A percentile compares a stretch with the other conserved stretches of the same genome.
phyloP scores from a whole-genome alignment of 2,113 vertebrate genomes.

The Psilopogon haemacephalus region DNA sequence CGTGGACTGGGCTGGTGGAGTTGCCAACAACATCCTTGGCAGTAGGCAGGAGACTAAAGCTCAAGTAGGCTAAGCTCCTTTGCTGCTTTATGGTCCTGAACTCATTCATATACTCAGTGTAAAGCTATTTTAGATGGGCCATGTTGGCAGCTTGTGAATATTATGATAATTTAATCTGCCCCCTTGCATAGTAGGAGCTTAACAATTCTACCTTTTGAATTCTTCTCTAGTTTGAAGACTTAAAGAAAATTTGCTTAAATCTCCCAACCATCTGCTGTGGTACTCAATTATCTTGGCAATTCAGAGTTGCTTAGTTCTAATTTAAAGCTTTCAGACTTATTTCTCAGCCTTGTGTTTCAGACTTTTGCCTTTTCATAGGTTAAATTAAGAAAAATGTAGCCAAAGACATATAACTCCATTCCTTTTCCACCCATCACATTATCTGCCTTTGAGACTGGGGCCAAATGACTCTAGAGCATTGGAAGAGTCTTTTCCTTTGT shows the following conservation, averaged over 20 bases:
- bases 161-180: not conserved
- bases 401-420: not conserved
- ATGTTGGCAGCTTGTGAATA: not conserved
- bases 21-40: not conserved
- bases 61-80: not conserved
- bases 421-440: not conserved
- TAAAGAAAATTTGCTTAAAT: not conserved
- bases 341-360: not conserved
- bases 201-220: not conserved
- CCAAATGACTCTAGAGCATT: not conserved
- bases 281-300: not conserved
- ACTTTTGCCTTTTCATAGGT: not conserved
- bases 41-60: not conserved
- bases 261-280: not conserved
- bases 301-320: not conserved
- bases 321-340: not conserved
- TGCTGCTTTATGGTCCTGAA: not conserved
- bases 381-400: not conserved
- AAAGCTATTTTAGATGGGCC: not conserved
- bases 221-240: not conserved
- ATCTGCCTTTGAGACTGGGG: not conserved
- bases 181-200: not conserved
- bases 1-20: not conserved
- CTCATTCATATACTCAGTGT: not conserved
- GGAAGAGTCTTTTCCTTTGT: not conserved